phyloP scores from a whole-genome alignment of 2,797 vertebrate species.

The Centroberyx gerrardi region DNA sequence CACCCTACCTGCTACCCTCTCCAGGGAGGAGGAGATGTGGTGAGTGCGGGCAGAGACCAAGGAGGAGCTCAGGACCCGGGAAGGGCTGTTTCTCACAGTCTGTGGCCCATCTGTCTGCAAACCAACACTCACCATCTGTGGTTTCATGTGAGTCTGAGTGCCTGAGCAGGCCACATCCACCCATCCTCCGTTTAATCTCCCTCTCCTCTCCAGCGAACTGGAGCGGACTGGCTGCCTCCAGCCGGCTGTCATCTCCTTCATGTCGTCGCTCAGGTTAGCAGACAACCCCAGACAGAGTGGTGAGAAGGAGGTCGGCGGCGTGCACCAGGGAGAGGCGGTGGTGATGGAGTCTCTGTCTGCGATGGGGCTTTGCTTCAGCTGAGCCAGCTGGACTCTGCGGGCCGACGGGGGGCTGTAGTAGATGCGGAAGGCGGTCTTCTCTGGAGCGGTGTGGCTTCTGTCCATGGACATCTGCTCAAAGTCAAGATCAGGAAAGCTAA shows the following conservation, averaged over 20 bases:
- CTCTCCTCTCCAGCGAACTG: constrained; percentile 85
- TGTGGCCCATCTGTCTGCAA: constrained; percentile 82
- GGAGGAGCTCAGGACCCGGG: constrained; percentile 88
- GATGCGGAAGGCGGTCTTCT: constrained; percentile 92
- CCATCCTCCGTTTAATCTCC: constrained; percentile 83
- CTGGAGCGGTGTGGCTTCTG: constrained; percentile 95
- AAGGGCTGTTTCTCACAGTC: constrained; percentile 88
- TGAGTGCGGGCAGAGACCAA: constrained; percentile 87
- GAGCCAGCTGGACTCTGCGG: constrained; percentile 88
- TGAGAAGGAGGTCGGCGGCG: constrained; percentile 81
- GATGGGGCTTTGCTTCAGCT: constrained; percentile 64
- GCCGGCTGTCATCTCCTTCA: constrained; percentile 96
- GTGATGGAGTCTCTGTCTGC: constrained; percentile 53
- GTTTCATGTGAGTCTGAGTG: constrained; percentile 78
- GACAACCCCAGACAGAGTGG: constrained; percentile 90
- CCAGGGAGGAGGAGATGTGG: constrained; percentile 92
- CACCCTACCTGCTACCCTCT: constrained; percentile 87
- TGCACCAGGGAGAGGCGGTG: constrained; percentile 75
- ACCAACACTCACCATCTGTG: constrained; percentile 82
- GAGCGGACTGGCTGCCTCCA: constrained; percentile 87
- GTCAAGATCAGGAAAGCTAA: constrained; percentile 85
- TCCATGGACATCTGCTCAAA: constrained; percentile 86
- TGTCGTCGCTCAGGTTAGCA: constrained; percentile 96
- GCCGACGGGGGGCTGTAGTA: constrained; percentile 96
- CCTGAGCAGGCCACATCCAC: constrained; percentile 83